phyloP scores from a whole-genome alignment of 2,113 vertebrate genomes.

The Rhegmatorhina hoffmannsi region DNA sequence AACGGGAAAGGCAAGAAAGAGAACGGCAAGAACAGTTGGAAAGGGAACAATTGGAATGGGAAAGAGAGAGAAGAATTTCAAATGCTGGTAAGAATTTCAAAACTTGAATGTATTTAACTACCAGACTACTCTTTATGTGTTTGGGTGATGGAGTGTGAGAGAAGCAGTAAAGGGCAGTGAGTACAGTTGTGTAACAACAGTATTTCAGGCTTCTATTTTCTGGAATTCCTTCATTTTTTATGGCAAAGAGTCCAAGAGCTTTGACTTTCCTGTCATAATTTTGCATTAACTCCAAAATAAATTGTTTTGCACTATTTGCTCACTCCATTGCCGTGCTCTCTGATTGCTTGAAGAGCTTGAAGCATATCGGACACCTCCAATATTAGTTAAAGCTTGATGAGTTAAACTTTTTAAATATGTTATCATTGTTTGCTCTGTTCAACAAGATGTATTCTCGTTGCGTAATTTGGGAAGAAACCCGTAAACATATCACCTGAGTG shows the following conservation, averaged over 20 bases:
- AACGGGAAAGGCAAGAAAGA: conserved; percentile 75
- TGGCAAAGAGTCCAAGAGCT: not conserved
- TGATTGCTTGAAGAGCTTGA: not conserved
- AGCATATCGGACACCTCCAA: not conserved
- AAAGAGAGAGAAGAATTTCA: conserved; percentile 88
- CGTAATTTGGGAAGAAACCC: not conserved
- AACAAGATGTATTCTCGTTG: not conserved
- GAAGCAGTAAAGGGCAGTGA: not conserved
- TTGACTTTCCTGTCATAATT: not conserved
- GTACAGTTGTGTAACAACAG: not conserved
- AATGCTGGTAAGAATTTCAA: conserved; percentile 84
- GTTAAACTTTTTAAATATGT: not conserved
- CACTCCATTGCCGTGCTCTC: not conserved
- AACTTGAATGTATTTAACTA: not conserved
- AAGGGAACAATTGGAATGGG: conserved; percentile 84
- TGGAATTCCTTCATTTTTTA: not conserved
- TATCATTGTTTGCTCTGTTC: not conserved
- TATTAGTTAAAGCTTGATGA: not conserved
- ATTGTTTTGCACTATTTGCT: not conserved
- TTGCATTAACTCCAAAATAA: not conserved
- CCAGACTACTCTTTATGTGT: not conserved
- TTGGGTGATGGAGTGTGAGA: not conserved
- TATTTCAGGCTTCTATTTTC: not conserved
- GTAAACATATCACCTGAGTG: not conserved
- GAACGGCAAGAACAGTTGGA: conserved; percentile 80